Base-by-base conservation (phyloP, 2,113 vertebrate genomes). In the Myotis brandtii region DNA sequence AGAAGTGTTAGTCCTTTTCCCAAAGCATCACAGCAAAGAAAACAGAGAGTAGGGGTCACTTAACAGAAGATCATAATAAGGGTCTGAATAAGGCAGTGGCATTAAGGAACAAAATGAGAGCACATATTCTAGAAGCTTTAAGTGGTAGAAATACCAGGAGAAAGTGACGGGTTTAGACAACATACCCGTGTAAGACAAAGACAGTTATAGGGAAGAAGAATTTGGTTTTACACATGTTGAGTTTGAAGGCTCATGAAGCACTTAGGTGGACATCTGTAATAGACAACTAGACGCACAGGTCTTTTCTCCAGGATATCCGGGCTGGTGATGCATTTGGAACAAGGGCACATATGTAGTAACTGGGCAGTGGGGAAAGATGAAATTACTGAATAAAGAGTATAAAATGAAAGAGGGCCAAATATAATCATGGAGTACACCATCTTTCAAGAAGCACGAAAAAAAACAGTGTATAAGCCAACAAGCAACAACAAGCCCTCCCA, bases 71-170 rank as follows among this genome's bases (percentile, higher is more conserved):
- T 16, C 69, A 37, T 1, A 62, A 23, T 34, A 69, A 59, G 30
- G 43, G n/a, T 76, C 69, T 82, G 10, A 76, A 77, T 82, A 91
- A 88, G 17, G 27, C 40, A 82, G 75, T 4, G 5, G 16, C 56
- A 83, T 52, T 52, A 70, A 90, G 69, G 50, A 87, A 86, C 62
- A 34, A 96, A 96, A 88, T 70, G 23, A 77, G 30, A 83, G 37
- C 23, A 76, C 34, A 64, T 9, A 82, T 40, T 69, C 69, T 81
- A 52, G 50, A 81, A 93, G 37, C 10, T 80, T 79, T 85, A 77
- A 93, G 30, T 32, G 54, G 32, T 6, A 93, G 18, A 73, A 93
- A 56, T 66, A 73, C 18, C 32, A 81, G 27, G 13, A 73, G 73
- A 11, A 50, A 6, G 10, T 54, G 13, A 62, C 46, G 59, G 43